Base-by-base conservation (phyloP, 2,888 invertebrate genomes). In the Leptinotarsa rubiginosa region DNA sequence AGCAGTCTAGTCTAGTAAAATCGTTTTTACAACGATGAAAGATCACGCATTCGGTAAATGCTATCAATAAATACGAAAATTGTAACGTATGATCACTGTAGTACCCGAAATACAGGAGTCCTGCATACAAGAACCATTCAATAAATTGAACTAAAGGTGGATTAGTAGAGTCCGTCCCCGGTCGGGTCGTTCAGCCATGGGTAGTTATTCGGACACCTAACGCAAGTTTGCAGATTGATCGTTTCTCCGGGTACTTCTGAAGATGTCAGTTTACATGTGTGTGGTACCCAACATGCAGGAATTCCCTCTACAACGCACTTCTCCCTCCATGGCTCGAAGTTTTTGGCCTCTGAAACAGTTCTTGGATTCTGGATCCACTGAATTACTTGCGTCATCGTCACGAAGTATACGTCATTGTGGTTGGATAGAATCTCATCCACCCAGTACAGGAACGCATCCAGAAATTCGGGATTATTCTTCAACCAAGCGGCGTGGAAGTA, bases 401-500 rank as follows among this genome's bases (percentile, higher is more conserved):
- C 95, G 87, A 97, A 97, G 89, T 96, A 97, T 13, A 97, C 97
- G 86, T 97, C 97, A 81, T 95, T 95, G 89, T 96, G 95, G 80
- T 93, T 94, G 81, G 92, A 89, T 52, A 96, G 89, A 75, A 96
- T 91, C 88, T 97, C 97, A 86, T 97, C 97, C 85, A 97, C 93
- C 97, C 97, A 97, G 87, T 94, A 96, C 22, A 96, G 90, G 92
- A 97, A 97, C 70, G 96, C 96, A 85, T 97, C 97, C 79, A 97
- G 90, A 87, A 93, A 96, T 88, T 97, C 97, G 64, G 96, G 96
- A 86, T 97, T 96, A 88, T 96, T 96, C 88, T 94, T 96, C 79
- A 97, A 89, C 96, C 96, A 97, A 50, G 96, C 96, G 1, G 96
- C 96, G 89, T 97, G 96, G 94, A 96, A 97, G 88, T 96, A 96